Conservation (phyloP, 2,888 invertebrate species). For the Alsophila aescularia region DNA sequence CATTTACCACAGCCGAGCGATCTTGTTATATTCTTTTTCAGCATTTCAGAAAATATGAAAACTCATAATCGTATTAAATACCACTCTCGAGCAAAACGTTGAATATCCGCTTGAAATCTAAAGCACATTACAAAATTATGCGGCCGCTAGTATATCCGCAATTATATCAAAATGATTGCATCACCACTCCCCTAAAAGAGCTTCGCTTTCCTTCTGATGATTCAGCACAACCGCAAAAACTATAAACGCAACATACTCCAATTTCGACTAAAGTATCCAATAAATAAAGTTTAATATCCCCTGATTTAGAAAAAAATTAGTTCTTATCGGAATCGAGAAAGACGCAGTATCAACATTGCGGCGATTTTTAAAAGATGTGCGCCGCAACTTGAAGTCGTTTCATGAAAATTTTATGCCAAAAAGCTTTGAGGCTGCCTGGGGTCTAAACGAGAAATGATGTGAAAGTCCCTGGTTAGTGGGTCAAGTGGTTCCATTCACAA, state of each 20-base stretch:
- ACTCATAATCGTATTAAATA: conserved; percentile 17
- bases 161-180: conserved; percentile 62
- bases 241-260: conserved; percentile 31
- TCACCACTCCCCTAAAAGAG: conserved; percentile 54
- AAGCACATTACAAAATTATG: conserved; percentile 48
- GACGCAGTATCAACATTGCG: conserved; percentile 53
- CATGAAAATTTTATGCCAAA: conserved; percentile 67
- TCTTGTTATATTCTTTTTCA: not conserved
- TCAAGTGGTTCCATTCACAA: conserved; percentile 52
- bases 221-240: conserved; percentile 41
- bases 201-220: conserved; percentile 47
- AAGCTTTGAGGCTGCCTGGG: conserved; percentile 62
- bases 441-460: conserved; percentile 65
- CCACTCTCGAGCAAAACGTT: conserved; percentile 16
- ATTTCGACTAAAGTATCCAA: conserved; percentile 38
- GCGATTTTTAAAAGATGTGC: conserved; percentile 57
- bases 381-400: conserved; percentile 52
- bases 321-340: conserved; percentile 44
- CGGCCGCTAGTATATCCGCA: conserved; percentile 51
- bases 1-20: not conserved
- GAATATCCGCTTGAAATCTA: conserved; percentile 22
- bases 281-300: conserved; percentile 45
- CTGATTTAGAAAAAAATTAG: conserved; percentile 22
- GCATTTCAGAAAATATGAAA: not conserved
- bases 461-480: conserved; percentile 68